Conservation (phyloP, 2,797 vertebrate species). For the Eidolon dupreanum region DNA sequence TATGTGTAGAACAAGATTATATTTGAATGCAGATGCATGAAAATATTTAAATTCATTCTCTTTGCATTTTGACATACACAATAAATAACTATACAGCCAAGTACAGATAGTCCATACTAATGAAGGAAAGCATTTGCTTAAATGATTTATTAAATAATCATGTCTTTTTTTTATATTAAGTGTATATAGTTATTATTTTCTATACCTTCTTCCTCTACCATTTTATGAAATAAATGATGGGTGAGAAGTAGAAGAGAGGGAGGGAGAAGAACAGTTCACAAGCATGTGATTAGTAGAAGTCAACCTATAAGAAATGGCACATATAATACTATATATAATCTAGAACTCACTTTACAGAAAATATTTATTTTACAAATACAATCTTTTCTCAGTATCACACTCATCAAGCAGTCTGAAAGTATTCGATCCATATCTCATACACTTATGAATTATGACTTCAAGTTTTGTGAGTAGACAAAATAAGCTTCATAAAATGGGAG, state of each 20-base stretch:
- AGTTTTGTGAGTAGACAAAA: neutral
- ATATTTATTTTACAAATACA: neutral
- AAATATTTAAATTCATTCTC: constrained; percentile 8
- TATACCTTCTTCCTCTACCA: neutral
- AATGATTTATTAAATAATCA: neutral
- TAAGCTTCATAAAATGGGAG: neutral
- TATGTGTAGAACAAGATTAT: neutral
- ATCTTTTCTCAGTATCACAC: neutral
- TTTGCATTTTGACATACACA: neutral
- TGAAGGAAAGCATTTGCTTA: constrained; percentile 18
- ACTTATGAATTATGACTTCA: constrained; percentile 17
- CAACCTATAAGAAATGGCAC: neutral
- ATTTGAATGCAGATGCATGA: neutral
- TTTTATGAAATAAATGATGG: neutral
- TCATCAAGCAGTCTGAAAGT: neutral
- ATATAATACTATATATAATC: neutral
- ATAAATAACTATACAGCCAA: neutral
- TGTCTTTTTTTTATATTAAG: neutral
- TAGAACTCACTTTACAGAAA: neutral
- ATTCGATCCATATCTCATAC: neutral
- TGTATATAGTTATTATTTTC: neutral
- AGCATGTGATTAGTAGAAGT: neutral
- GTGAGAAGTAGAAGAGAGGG: neutral
- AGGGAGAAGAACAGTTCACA: neutral
- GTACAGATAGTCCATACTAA: neutral